These are phyloP conservation scores for Anas platyrhynchos DNA, from an alignment of 2,113 vertebrate species.

Conservation along the genomic window DNA sequence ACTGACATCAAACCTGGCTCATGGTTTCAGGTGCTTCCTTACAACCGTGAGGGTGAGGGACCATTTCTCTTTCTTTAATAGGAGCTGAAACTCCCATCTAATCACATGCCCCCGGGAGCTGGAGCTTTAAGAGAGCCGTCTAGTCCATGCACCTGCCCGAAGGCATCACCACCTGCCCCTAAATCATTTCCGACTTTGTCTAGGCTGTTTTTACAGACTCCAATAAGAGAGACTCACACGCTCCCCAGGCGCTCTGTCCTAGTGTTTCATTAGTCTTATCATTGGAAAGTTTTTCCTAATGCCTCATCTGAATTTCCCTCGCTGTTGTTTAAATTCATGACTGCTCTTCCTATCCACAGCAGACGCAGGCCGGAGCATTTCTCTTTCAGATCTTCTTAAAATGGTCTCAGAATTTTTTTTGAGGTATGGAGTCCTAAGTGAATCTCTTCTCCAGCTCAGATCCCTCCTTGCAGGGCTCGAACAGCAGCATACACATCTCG, in stretches of 20 bases:
- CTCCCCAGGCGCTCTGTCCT: slow-evolving; percentile 58
- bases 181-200: slow-evolving; percentile 72
- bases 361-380: background rate
- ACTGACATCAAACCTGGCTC: background rate
- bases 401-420: background rate
- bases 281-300: slow-evolving; percentile 54
- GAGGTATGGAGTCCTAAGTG: background rate
- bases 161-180: slow-evolving; percentile 67
- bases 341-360: background rate
- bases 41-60: slow-evolving; percentile 17
- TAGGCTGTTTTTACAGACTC: slow-evolving; percentile 72
- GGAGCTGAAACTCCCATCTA: slow-evolving; percentile 64
- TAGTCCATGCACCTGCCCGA: slow-evolving; percentile 60
- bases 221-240: slow-evolving; percentile 64
- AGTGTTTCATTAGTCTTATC: slow-evolving; percentile 66
- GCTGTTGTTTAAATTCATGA: slow-evolving; percentile 26
- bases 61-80: slow-evolving; percentile 68
- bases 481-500: background rate
- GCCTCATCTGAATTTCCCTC: slow-evolving; percentile 45
- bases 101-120: slow-evolving; percentile 64
- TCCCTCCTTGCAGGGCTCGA: background rate
- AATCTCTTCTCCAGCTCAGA: background rate
- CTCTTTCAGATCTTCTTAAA: background rate
- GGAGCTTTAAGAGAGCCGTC: slow-evolving; percentile 64
- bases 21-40: slow-evolving; percentile 37